Base-by-base conservation (phyloP, 2,888 invertebrate species). In the Corythucha ciliata region DNA sequence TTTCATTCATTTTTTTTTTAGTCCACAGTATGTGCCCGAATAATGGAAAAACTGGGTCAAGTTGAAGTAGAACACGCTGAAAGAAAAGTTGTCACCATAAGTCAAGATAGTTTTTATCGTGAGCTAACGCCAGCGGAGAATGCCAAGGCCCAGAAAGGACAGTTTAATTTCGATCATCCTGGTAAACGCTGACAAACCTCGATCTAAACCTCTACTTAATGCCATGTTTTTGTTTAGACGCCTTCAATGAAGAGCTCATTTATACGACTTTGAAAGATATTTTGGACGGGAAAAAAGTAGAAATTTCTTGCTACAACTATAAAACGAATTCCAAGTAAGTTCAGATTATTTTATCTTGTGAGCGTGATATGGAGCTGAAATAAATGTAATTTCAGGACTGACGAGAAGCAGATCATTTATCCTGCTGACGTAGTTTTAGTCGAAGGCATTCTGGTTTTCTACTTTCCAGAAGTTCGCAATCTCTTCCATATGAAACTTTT, bases 401-500 rank as follows among this genome's bases (percentile, higher is more conserved):
- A 48, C 12, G 34, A 33, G 2, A 29, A 48, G 26, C 36, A 50
- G 12, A 60, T 60, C 1, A 62, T 63, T 16, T 63, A 63, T 48
- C 63, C 63, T 14, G 63, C 63, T 14, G 97, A 98, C 69, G 97
- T 98, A 53, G 92, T 97, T 8, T 74, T 97, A 6, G 88, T 96
- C 62, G 98, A 99, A 70, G 98, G 98, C 18, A 98, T 98, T 68
- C 77, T 99, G 52, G 91, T 93, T 29, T 98, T 99, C 72, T 97
- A 97, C 72, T 93, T 93, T 69, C 88, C 90, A 1, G 87, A 90
- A 67, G 85, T 98, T 56, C 74, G 96, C 46, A 86, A 94, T 55
- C 73, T 96, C 53, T 98, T 97, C 72, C 91, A 97, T 70, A 96
- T 98, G 93, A 98, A 98, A 70, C 74, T 99, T 32, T 98, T 98